Evolutionary conservation across 2,797 vertebrate species (phyloP).

Genomic region (Sarcophilus harrisii): DNA sequence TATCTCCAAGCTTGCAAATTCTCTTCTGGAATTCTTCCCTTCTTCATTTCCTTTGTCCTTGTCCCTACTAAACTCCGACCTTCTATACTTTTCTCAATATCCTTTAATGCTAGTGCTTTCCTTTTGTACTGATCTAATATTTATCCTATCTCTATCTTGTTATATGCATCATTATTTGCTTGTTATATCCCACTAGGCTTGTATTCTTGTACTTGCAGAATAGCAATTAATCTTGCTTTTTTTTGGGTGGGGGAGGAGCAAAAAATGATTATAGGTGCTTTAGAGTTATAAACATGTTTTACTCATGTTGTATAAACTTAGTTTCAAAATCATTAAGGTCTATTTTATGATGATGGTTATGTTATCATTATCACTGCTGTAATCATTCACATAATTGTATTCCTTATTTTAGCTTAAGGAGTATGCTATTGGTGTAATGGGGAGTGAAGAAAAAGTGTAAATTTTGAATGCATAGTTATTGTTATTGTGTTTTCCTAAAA

Average conservation of each 20-base stretch:
- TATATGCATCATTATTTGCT: neutral
- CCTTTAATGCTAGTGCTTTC: neutral
- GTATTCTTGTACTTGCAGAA: neutral
- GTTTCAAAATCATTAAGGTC: neutral
- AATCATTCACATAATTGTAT: neutral
- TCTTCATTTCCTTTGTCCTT: neutral
- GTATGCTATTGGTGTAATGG: conserved; percentile 71
- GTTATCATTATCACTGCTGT: neutral
- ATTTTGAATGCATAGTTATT: conserved; percentile 78
- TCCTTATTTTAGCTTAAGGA: conserved; percentile 3
- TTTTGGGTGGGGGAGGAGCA: neutral
- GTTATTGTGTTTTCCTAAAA: conserved; percentile 90
- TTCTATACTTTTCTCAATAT: neutral
- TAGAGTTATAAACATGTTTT: neutral
- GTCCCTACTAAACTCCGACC: neutral
- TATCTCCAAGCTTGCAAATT: neutral
- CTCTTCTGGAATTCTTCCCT: neutral
- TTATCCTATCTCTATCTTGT: neutral
- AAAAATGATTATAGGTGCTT: neutral
- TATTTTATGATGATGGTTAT: neutral
- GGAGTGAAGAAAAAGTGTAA: conserved; percentile 70
- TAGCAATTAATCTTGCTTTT: neutral
- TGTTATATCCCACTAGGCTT: neutral
- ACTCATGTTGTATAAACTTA: neutral
- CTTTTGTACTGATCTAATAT: neutral